Base-by-base conservation (phyloP, 2,888 invertebrate species). In the Neocrepidodera transversa region DNA sequence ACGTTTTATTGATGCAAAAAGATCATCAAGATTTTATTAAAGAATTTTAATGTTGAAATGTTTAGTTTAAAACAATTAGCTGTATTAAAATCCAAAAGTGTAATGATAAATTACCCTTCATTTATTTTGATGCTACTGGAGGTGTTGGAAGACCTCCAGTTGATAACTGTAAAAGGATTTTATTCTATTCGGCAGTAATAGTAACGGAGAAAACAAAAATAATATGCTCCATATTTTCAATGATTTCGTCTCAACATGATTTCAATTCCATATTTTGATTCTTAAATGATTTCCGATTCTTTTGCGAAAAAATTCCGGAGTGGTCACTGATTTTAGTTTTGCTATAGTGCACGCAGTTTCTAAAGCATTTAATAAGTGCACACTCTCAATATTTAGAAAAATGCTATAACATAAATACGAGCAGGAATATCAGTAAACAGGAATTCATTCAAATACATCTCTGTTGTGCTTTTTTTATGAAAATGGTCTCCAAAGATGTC, bases 81-180 rank as follows among this genome's bases (percentile, higher is more conserved):
- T 3, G 45, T 63, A 20, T 23, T 64, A 40, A 62, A 51, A n/a
- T 40, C 1, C 51, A 57, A 35, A 48, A 17, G 17, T 45, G 2
- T 30, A 26, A 45, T 4, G n/a, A 35, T 10, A 17, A n/a, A 23
- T 43, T 58, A 18, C 62, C 61, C 2, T 17, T 59, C 10, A 54
- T 68, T 20, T 55, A 66, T 53, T 64, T 66, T 49, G 66, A 68
- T 62, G 63, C 65, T 11, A 66, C 66, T 11, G 66, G 68, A 8
- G 40, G 47, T 4, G 35, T 68, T 1, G 66, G 63, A 6, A 48
- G 58, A 52, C 53, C 51, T 18, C 66, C 64, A 17, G 38, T 18
- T 7, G 13, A 42, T n/a, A 38, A 43, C 5, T 30, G 26, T 30
- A 65, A 58, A 16, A 47, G 40, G 36, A 51, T 64, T 42, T 62